Percentiles rank a stretch among this genome's conserved stretches.
Conservation (phyloP, 2,888 invertebrate species). For the Andrena bucephala region DNA sequence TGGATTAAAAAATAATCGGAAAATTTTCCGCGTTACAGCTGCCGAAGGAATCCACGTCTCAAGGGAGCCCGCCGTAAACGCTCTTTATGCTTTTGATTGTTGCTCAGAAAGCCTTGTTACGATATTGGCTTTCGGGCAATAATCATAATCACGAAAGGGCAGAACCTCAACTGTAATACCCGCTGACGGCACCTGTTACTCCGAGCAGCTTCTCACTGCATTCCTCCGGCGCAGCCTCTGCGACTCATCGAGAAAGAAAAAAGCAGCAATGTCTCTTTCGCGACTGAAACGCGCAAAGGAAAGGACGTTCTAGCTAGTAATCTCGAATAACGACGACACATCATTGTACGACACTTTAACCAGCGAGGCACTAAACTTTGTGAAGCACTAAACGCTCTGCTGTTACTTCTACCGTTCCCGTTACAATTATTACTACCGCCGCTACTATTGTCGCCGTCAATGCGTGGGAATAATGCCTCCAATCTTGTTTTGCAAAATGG, state of each 20-base stretch:
- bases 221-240: neutral
- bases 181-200: constrained; percentile 42
- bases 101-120: constrained; percentile 85
- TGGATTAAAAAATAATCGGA: constrained; percentile 2
- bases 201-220: neutral
- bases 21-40: constrained; percentile 5
- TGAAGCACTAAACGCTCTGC: neutral
- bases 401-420: neutral
- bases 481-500: neutral
- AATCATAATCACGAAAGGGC: constrained; percentile 85
- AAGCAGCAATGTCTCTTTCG: too few species aligned
- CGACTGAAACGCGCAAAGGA: too few species aligned
- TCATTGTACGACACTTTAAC: neutral
- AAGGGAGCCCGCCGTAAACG: constrained; percentile 25
- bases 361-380: neutral
- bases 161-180: constrained; percentile 46
- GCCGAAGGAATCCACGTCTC: neutral
- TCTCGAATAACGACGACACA: neutral
- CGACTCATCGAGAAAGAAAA: neutral
- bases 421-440: neutral
- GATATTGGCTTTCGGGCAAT: constrained; percentile 85
- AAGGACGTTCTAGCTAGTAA: neutral
- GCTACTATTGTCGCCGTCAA: neutral
- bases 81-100: constrained; percentile 86
- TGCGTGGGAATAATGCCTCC: neutral